phyloP scores from a whole-genome alignment of 2,797 vertebrate genomes.

The Pseudocheirus occidentalis region DNA sequence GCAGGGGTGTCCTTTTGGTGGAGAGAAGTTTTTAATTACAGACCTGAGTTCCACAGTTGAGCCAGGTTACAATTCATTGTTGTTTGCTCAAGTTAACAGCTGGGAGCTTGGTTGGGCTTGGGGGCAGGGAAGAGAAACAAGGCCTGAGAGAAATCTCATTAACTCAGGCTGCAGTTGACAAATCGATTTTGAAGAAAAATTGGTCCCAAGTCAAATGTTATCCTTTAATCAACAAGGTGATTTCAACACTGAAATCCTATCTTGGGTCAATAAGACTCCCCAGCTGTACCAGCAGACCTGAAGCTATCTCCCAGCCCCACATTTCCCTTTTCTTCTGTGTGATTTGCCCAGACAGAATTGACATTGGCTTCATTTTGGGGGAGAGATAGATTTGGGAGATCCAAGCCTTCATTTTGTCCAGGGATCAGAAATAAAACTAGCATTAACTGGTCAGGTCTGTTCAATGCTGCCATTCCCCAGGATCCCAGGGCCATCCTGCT shows the following conservation, averaged over 20 bases:
- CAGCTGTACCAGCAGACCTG: slow-evolving; percentile 49
- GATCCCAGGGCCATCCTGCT: neutral
- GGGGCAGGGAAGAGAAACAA: neutral
- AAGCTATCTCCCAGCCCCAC: neutral
- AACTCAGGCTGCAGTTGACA: slow-evolving; percentile 23
- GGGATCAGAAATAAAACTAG: neutral
- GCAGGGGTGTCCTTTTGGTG: neutral
- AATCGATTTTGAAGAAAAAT: slow-evolving; percentile 63
- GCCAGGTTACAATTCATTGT: slow-evolving; percentile 23
- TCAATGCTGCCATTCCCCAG: neutral
- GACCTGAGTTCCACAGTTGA: slow-evolving; percentile 29
- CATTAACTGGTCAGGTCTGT: neutral
- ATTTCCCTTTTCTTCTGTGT: slow-evolving; percentile 12
- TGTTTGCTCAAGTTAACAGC: neutral
- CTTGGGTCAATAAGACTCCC: slow-evolving; percentile 61
- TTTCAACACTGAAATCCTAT: slow-evolving; percentile 61
- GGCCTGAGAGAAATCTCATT: slow-evolving; percentile 36
- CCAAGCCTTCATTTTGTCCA: neutral
- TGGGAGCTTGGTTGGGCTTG: slow-evolving; percentile 22
- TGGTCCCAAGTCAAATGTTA: slow-evolving; percentile 59
- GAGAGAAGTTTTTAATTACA: slow-evolving; percentile 39
- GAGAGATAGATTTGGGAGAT: neutral
- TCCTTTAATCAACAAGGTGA: slow-evolving; percentile 47
- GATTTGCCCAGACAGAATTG: neutral
- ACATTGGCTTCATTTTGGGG: neutral